Evolutionary conservation across 2,888 invertebrate species (phyloP).

Genomic region (Ophioninae sp.): DNA sequence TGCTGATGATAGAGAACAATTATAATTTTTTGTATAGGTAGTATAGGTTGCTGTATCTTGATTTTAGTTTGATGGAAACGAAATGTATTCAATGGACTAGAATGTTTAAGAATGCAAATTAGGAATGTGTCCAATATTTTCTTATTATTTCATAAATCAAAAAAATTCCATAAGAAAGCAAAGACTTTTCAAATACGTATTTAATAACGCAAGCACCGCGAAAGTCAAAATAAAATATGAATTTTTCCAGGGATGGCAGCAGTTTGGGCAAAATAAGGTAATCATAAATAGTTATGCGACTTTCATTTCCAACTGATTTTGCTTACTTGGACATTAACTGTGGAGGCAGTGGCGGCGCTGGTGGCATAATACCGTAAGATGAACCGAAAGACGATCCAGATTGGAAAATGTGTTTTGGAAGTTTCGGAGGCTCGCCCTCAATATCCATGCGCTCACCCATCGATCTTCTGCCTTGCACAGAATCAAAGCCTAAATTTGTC

Average conservation of each 20-base stretch:
- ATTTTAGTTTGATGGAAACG: too few relatives aligned
- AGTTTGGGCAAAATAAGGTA: background rate
- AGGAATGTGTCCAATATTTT: background rate
- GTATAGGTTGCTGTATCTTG: too few relatives aligned
- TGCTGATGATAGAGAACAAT: too few relatives aligned
- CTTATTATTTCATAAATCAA: background rate
- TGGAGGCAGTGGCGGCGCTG: conserved; percentile 83
- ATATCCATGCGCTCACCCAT: conserved; percentile 74
- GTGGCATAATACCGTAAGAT: conserved; percentile 72
- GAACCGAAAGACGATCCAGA: conserved; percentile 66
- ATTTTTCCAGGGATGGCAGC: background rate
- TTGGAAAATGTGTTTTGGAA: conserved; percentile 63
- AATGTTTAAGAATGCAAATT: background rate
- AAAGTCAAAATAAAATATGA: background rate
- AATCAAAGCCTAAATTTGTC: conserved; percentile 23
- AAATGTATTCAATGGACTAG: too few relatives aligned
- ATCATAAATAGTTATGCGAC: background rate
- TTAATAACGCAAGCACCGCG: background rate
- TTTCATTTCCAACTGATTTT: background rate
- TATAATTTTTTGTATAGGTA: too few relatives aligned
- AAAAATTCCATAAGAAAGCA: background rate
- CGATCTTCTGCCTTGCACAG: conserved; percentile 64
- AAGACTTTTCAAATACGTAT: background rate
- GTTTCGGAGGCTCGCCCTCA: conserved; percentile 68
- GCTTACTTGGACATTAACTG: conserved; percentile 78